Base-by-base conservation (phyloP, 2,888 invertebrate species). In the Cosmia pyralina region DNA sequence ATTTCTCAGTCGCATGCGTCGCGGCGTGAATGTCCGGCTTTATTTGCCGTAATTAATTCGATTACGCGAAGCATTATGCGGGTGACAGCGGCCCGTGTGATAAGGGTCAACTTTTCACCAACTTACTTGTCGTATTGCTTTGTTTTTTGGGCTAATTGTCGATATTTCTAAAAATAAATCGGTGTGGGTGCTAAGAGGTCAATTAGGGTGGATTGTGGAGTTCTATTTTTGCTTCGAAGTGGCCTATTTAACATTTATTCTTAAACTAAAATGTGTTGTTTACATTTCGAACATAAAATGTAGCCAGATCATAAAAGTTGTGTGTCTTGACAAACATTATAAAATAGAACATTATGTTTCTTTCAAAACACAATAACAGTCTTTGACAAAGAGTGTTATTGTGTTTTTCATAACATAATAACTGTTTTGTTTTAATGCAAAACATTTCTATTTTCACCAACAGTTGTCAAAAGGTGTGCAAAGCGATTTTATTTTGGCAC, bases 81-180 rank as follows among this genome's bases (percentile, higher is more conserved):
- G 66, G 67, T 84, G 87, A 87, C 91, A 91, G 89, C 79, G 80
- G 79, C 50, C 38, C 60, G 64, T 53, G 72, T 90, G 91, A 91
- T 83, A 82, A 88, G 90, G 91, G 90, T 91, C 85, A 82, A 85
- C 85, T 90, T 90, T 90, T 90, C 87, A 86, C 85, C 80, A 84
- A 87, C 79, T 86, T 88, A 86, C 86, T 89, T 70, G 82, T 79
- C 79, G 59, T 69, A 38, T 74, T 74, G 77, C 52, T 76, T 82
- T 84, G 79, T 86, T 81, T 83, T 69, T 74, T 69, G 22, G 70
- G 50, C 55, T 78, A 80, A 84, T 85, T 85, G 70, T 81, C 78
- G 77, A 83, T 84, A 72, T 69, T 72, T 76, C 69, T 72, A 65
- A 74, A 84, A 72, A 73, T 85, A 84, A 22, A 53, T 65, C 57